A percentile compares a stretch with the other conserved stretches of the same genome.
These are phyloP conservation scores for Stercorarius parasiticus DNA, from an alignment of 2,113 vertebrate genomes.

Conservation along the genomic window DNA sequence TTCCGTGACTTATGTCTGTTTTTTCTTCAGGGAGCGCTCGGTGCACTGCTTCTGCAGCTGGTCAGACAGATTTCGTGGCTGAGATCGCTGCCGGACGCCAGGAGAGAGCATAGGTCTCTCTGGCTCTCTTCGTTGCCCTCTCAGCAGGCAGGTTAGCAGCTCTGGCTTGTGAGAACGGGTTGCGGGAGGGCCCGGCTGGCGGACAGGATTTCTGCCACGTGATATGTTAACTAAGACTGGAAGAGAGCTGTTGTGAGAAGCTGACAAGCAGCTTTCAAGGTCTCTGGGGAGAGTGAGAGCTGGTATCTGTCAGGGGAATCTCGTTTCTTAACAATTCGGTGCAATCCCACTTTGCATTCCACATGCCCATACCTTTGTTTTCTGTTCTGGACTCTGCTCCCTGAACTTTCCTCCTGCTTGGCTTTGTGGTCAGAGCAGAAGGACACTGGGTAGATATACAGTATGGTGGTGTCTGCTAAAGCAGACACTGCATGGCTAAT, in stretches of 20 bases:
- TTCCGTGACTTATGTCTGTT: background rate
- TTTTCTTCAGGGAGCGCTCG: background rate
- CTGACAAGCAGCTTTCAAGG: background rate
- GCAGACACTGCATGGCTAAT: background rate
- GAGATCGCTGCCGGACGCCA: background rate
- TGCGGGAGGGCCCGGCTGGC: background rate
- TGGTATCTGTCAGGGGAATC: background rate
- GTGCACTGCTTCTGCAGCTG: constrained; percentile 53
- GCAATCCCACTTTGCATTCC: background rate
- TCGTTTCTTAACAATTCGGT: background rate
- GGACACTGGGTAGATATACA: accelerated
- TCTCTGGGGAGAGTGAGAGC: background rate
- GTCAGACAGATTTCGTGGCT: constrained; percentile 6
- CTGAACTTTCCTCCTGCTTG: background rate
- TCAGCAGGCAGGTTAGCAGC: constrained; percentile 25
- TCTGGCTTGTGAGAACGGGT: background rate
- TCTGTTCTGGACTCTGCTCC: background rate
- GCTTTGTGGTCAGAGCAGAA: background rate
- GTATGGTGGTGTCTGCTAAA: background rate
- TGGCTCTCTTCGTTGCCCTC: background rate
- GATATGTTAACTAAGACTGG: background rate
- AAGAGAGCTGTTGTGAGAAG: background rate
- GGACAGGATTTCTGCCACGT: background rate
- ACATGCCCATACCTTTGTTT: background rate
- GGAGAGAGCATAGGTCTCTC: background rate